Base-by-base conservation (phyloP, 2,113 vertebrate genomes). In the Xenopus laevis region DNA sequence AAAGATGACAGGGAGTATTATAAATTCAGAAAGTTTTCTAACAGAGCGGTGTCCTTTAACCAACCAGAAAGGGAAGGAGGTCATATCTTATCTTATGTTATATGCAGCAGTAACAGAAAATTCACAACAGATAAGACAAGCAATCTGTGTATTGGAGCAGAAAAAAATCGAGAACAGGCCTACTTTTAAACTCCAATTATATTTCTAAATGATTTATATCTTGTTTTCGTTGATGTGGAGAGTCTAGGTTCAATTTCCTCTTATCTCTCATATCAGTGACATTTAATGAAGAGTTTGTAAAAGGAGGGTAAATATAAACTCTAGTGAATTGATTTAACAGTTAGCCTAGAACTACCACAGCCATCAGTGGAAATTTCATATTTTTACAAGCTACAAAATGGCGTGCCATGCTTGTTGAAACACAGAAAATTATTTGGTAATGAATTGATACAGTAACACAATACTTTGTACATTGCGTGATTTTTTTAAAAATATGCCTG, bases 181-280 rank as follows among this genome's bases (percentile, higher is more conserved):
- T 55, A 55, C 66, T 30, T 21, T 17, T 55, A 68, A 68, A 68
- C 68, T 78, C 82, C 86, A 83, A 72, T 84, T 82, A 82, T 83
- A 71, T 79, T 82, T 79, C 78, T 78, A 64, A 76, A 78, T 81
- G 81, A 79, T 80, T 55, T 68, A 27, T 68, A 68, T 27, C 65
- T 50, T 8, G 18, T 52, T 50, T 67, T 33, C 1, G 52, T 55
- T 68, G 50, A 53, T 68, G 27, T 13, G 18, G 18, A 86, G 73
- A 83, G 80, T 0, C 6, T 81, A 70, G 66, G 83, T 86, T 86
- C 83, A 82, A 84, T 88, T 88, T 89, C 78, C 23, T 83, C 86
- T 83, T 79, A 84, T 88, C 87, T 83, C 67, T 86, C 85, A 88
- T 77, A 86, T 79, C 53, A 65, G 72, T 79, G 81, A 84, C 11